Evolutionary conservation across 35 echinoderm and acorn worm genomes (phyloP), one percentile per base, ranked within the genome.

Genomic region (Ophioderma brevispina): DNA sequence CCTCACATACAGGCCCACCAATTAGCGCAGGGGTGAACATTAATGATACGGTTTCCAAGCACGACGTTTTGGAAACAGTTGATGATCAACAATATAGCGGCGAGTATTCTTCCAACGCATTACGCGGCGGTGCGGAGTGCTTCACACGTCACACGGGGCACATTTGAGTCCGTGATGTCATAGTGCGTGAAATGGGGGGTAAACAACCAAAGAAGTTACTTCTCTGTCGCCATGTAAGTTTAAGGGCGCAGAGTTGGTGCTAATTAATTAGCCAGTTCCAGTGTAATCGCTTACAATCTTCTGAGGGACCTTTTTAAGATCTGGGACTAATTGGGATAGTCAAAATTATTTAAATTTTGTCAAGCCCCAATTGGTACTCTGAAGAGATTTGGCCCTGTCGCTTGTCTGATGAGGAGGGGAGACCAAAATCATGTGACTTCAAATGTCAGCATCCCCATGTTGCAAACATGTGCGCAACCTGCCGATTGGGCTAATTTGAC

Each of bases 41-140:
- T 70, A 15, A 2, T 30, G 59, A 30, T 30, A 70, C n/a, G 23
- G 5, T 70, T 70, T 25, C 59, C 59, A 70, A 8, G n/a, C 59
- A 46, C 41, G 23, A 25, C 17, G 59, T 70, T 25, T 25, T 70
- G 59, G 59, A 70, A 70, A 70, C 28, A 30, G 17, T 70, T 25
- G 59, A 70, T 70, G 59, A 70, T 70, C 59, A 70, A 70, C 28
- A 70, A 70, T 70, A 70, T 70, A 70, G 59, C 41, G 41, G n/a
- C 4, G 59, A 70, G 59, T 8, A 70, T 70, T 70, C n/a, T n/a
- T 70, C 59, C 59, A 70, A 70, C 10, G 10, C 59, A 70, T 70
- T 70, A 70, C 10, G 41, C 5, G 2, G 10, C 59, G 23, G 4
- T 52, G 59, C 23, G 59, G 23, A 30, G 10, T 70, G 59, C 59